These are phyloP conservation scores for Neodiprion virginianus DNA, from an alignment of 1,140 invertebrate genomes.

Conservation along the genomic window DNA sequence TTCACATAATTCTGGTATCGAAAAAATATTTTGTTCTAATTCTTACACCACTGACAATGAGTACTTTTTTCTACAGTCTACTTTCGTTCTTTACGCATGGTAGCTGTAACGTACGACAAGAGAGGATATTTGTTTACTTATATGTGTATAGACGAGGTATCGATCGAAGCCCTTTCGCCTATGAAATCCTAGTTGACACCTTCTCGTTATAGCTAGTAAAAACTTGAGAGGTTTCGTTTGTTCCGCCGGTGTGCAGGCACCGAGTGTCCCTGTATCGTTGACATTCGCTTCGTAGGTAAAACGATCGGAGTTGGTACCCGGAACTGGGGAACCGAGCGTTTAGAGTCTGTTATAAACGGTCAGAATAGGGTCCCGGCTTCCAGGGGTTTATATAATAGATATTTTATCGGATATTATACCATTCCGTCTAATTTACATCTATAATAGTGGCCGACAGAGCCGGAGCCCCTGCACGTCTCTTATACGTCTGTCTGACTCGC, in stretches of 20 bases:
- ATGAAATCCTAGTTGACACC: slow-evolving; percentile 7
- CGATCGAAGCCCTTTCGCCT: neutral
- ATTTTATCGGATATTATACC: slow-evolving; percentile 37
- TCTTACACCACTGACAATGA: too few relatives aligned
- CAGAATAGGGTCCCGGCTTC: slow-evolving; percentile 29
- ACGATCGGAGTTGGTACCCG: neutral
- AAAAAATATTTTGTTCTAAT: too few relatives aligned
- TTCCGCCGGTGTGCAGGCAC: neutral
- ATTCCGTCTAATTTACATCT: slow-evolving; percentile 39
- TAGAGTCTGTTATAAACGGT: slow-evolving; percentile 13
- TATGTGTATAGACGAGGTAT: neutral
- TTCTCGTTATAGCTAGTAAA: neutral
- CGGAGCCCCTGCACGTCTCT: neutral
- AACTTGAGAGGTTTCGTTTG: neutral
- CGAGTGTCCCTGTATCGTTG: neutral
- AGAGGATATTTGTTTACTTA: too few relatives aligned
- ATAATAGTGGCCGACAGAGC: slow-evolving; percentile 35
- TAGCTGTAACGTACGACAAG: too few relatives aligned
- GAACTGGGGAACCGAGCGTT: neutral
- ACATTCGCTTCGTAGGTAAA: neutral
- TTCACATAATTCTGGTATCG: too few relatives aligned
- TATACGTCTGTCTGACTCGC: neutral
- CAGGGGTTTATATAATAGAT: slow-evolving; percentile 32
- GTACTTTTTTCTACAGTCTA: neutral
- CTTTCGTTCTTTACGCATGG: neutral